Conservation (phyloP, 2,113 vertebrate species). For the Calonectris borealis region DNA sequence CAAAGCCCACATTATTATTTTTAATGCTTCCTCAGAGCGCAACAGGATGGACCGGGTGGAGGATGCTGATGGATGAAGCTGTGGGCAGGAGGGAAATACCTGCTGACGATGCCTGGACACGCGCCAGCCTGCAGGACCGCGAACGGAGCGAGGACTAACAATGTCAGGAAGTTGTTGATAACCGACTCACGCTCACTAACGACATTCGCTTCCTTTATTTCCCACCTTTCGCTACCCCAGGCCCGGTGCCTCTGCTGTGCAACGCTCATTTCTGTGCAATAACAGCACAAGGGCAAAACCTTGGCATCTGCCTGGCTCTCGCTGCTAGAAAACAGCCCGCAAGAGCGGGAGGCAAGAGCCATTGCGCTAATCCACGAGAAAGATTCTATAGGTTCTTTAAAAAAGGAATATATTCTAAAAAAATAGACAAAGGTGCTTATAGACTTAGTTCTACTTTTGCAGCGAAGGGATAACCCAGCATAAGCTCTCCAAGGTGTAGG, state of each 20-base stretch:
- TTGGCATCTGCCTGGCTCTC: background rate
- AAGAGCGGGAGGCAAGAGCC: fast-evolving
- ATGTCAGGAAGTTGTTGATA: conserved; percentile 62
- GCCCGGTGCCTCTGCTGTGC: background rate
- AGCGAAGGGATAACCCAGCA: background rate
- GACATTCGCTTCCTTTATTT: conserved; percentile 57
- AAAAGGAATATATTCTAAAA: background rate
- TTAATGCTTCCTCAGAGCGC: background rate
- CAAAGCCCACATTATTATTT: background rate
- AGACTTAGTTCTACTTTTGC: background rate
- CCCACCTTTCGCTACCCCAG: conserved; percentile 40
- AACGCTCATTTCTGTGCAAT: background rate
- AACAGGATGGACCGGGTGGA: background rate
- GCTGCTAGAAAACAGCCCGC: fast-evolving
- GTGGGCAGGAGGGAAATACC: conserved; percentile 44
- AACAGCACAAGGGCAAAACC: background rate
- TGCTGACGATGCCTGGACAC: background rate
- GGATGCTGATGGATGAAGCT: background rate
- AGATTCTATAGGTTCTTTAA: fast-evolving
- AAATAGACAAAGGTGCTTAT: fast-evolving
- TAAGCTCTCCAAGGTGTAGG: background rate
- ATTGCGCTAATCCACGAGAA: fast-evolving
- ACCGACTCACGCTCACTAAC: background rate
- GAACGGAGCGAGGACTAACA: background rate
- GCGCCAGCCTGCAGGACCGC: background rate